Conservation (phyloP, 1,140 invertebrate genomes). For the fruit fly (Drosophila melanogaster) region Release_6_plus_ISO1_MT NT_033779.5:18782501-18783000, state of each 20-base stretch:
- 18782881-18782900: constrained; percentile 71
- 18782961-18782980: not conserved
- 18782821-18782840: constrained; percentile 36
- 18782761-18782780: constrained; percentile 31
- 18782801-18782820: constrained; percentile 47
- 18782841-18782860: constrained; percentile 12
- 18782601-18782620: constrained; percentile 16
- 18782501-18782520: constrained; percentile 77
- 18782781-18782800: constrained; percentile 48
- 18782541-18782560: constrained; percentile 66
- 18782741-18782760: constrained; percentile 4
- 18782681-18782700: constrained; percentile 63
- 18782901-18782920: constrained; percentile 20
- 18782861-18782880: constrained; percentile 29
- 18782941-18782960: constrained; percentile 2
- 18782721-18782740: constrained; percentile 42
- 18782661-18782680: constrained; percentile 60
- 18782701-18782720: constrained; percentile 69
- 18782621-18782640: constrained; percentile 12
- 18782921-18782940: constrained; percentile 71
- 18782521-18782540: constrained; percentile 62
- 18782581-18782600: constrained; percentile 16
- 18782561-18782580: constrained; percentile 8
- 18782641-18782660: constrained; percentile 11
- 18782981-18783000: constrained; percentile 11